Base-by-base conservation (phyloP, 2,888 invertebrate genomes). In the Drosophila subquinaria region DNA sequence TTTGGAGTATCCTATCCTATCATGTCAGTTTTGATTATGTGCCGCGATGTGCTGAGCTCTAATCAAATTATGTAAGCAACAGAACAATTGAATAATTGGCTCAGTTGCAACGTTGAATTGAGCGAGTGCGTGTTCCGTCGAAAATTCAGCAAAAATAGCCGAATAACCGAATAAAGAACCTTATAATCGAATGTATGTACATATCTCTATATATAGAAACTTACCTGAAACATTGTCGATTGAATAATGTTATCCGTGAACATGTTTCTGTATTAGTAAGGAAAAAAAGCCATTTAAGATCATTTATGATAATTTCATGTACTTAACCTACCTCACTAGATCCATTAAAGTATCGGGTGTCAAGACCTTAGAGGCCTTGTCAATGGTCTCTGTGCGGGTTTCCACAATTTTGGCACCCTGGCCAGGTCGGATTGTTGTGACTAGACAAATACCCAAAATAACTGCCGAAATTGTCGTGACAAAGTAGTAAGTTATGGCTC, bases 301-400 rank as follows among this genome's bases (percentile, higher is more conserved):
- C 10, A 30, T 9, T 20, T n/a, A 9, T 38, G 8, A 15, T 8
- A 13, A 2, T 8, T 23, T 2, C 0, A 42, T 4, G 5, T 1
- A 23, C 1, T 11, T 1, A 33, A 79, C 93, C 92, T 91, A 97
- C 96, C 98, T 95, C 84, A 98, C 94, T 81, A 99, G 94, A 94
- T 99, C 99, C 93, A 99, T 95, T 65, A 99, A 94, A 0, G 98
- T 98, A 91, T 99, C 99, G 1, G 96, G 95, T 0, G 98, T 98
- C 63, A 96, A 95, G 64, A 96, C 96, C 78, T 95, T 95, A 64
- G 94, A 94, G 36, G 94, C 92, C 76, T 93, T 91, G 75, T 86
- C 93, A 30, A 93, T 93, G 51, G 90, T 85, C 65, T 92, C 87
- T 20, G 93, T 91, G 70, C 94, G 94, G 57, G 93, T 93, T 53